Evolutionary conservation across 1,140 invertebrate genomes (phyloP), one percentile per base, ranked within the genome.

Genomic region (Dreissena rostriformis): DNA sequence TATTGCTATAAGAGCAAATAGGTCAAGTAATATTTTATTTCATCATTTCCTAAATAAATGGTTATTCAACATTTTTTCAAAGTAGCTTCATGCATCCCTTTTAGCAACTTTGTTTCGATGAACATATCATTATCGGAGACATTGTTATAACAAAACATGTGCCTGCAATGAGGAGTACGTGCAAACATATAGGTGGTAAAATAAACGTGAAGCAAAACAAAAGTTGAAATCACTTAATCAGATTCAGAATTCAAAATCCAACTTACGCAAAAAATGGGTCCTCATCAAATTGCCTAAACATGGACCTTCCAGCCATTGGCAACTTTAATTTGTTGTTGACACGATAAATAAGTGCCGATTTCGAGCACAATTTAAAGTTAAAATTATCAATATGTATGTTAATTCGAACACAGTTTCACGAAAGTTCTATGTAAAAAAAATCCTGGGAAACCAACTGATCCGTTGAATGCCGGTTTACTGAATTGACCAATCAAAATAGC

Each of bases 201-300:
- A 73, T 55, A 73, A 12, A 2, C 22, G 6, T 53, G 14, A n/a
- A 26, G 4, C 22, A 17, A 26, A 24, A 15, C 12, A 55, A n/a
- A n/a, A 74, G 63, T 26, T 14, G 7, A 28, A 11, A 74, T 29
- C 28, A n/a, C n/a, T n/a, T n/a, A n/a, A n/a, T n/a, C n/a, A n/a
- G n/a, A n/a, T n/a, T n/a, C 8, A 12, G 14, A 17, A 22, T 15
- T 72, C 4, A 55, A 57, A 24, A 19, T n/a, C 14, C 8, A 6
- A 65, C 74, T 77, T 67, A 77, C 75, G 75, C 17, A 53, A 77
- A 77, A 39, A 77, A 77, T 11, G 55, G 55, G 67, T 77, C 75
- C 17, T 77, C 39, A 22, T 77, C 75, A 63, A 77, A 67, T n/a
- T 67, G 63, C 26, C 63, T 19, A 52, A 77, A 77, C 75, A 77